Conservation (phyloP, 2,113 vertebrate species). For the Choloepus hoffmanni region DNA sequence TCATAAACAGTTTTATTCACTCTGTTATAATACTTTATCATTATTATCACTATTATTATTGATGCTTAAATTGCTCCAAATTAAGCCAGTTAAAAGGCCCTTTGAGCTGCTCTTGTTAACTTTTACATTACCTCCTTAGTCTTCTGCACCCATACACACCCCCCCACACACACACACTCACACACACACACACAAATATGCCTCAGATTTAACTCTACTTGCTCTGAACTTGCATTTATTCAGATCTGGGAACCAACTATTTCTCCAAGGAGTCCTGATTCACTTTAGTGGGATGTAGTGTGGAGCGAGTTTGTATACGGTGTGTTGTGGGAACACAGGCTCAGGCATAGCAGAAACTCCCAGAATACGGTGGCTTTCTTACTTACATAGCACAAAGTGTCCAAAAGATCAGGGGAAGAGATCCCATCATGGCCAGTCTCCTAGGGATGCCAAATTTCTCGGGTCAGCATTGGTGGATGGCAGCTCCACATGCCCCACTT, state of each 20-base stretch:
- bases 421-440: no score
- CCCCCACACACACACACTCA: no score
- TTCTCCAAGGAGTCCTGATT: neutral
- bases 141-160: neutral
- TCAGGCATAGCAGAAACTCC: no score
- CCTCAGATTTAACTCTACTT: neutral
- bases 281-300: neutral
- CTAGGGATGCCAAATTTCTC: no score
- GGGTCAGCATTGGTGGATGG: no score
- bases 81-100: neutral
- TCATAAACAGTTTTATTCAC: no score
- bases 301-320: neutral
- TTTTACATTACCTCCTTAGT: neutral
- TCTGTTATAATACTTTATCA: neutral
- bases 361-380: no score
- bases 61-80: neutral
- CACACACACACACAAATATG: no score
- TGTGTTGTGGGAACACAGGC: no score
- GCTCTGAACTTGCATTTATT: neutral
- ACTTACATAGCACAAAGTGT: no score
- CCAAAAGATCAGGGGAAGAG: no score
- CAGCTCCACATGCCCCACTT: no score
- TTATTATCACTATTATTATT: neutral
- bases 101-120: neutral
- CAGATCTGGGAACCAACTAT: neutral